phyloP scores from a whole-genome alignment of 2,113 vertebrate genomes.

The Mandrillus leucophaeus region DNA sequence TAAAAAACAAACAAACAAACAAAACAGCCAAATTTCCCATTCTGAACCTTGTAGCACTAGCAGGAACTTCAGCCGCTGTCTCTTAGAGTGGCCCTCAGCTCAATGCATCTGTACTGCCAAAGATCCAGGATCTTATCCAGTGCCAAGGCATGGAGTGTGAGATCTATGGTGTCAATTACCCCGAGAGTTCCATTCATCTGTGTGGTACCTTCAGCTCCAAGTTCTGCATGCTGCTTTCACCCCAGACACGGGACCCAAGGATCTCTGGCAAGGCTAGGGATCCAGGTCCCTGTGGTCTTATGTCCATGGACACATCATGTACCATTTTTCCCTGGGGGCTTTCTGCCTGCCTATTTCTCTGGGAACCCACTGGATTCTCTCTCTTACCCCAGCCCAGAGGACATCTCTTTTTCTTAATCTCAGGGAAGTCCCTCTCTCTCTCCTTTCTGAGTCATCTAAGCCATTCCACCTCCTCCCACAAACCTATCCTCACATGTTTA shows the following conservation, averaged over 20 bases:
- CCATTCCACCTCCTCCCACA: background rate
- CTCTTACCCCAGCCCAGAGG: background rate
- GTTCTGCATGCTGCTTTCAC: background rate
- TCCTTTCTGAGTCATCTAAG: background rate
- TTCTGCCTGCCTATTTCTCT: background rate
- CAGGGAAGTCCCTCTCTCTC: background rate
- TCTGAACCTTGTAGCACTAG: background rate
- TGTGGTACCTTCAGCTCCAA: background rate
- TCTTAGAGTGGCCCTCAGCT: background rate
- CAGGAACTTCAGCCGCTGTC: background rate
- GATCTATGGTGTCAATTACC: background rate
- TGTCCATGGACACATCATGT: too few relatives aligned
- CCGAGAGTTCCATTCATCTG: background rate
- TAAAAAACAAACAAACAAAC: too few relatives aligned
- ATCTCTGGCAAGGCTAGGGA: background rate
- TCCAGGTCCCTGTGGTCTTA: background rate
- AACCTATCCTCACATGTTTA: background rate
- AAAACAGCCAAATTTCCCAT: background rate
- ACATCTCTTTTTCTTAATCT: background rate
- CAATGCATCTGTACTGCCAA: background rate
- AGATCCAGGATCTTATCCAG: background rate
- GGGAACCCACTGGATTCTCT: background rate
- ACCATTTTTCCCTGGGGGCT: background rate
- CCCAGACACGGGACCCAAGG: too few relatives aligned
- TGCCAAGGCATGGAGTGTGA: fast-evolving